A percentile compares a stretch with the other conserved stretches of the same genome.
These are phyloP conservation scores for Plagiodera versicolora DNA, from an alignment of 2,888 invertebrate species.

Conservation along the genomic window DNA sequence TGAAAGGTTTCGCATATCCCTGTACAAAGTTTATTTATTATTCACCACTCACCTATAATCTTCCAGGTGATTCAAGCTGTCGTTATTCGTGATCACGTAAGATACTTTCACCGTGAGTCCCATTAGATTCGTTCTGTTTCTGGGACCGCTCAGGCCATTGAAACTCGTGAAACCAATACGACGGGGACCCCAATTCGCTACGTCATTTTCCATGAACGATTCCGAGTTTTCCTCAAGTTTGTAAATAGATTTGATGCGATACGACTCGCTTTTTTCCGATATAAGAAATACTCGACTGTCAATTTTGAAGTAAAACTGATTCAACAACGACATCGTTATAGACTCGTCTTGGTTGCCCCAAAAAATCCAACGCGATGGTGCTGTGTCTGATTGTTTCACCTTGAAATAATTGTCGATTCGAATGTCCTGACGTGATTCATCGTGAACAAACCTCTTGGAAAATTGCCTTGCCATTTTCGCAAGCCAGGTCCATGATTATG, in stretches of 20 bases:
- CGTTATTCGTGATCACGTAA: constrained; percentile 47
- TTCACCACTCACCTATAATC: constrained; percentile 51
- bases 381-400: background rate
- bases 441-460: background rate
- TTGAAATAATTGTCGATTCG: background rate
- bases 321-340: background rate
- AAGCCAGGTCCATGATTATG: background rate
- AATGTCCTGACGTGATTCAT: background rate
- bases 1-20: too few relatives aligned
- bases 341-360: background rate
- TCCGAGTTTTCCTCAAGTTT: constrained; percentile 24
- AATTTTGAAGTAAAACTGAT: constrained; percentile 30
- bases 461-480: background rate
- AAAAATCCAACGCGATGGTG: background rate
- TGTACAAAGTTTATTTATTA: too few relatives aligned
- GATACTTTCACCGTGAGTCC: constrained; percentile 39
- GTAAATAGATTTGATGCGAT: constrained; percentile 35
- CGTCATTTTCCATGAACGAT: background rate
- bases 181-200: constrained; percentile 19
- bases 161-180: constrained; percentile 15
- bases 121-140: constrained; percentile 30
- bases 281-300: constrained; percentile 39
- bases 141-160: constrained; percentile 5
- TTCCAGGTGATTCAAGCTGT: constrained; percentile 53
- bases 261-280: constrained; percentile 14